Conservation (phyloP, 1,140 invertebrate genomes). For the Drosophila sechellia region DNA sequence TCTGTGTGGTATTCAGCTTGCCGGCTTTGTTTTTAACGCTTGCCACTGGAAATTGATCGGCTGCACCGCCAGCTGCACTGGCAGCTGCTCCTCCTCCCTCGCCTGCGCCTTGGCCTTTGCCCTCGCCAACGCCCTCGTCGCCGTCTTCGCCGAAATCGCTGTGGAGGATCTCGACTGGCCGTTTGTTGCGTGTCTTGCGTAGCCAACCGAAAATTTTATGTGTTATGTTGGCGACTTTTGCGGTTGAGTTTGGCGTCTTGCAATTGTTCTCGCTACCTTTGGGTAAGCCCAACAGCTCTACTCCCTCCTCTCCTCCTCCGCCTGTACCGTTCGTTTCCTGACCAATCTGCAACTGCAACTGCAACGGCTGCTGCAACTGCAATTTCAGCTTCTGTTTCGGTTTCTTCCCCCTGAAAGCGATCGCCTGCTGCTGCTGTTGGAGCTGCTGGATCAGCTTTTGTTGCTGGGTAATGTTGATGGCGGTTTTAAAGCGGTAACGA, state of each 20-base stretch:
- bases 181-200: slow-evolving; percentile 76
- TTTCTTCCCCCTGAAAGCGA: slow-evolving; percentile 16
- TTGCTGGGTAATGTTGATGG: slow-evolving; percentile 70
- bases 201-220: slow-evolving; percentile 82
- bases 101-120: slow-evolving; percentile 58
- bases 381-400: slow-evolving; percentile 1
- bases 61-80: slow-evolving; percentile 29
- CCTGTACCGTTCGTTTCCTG: background rate
- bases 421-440: slow-evolving; percentile 47
- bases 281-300: slow-evolving; percentile 35
- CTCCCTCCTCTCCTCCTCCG: background rate
- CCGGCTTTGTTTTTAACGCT: slow-evolving; percentile 74
- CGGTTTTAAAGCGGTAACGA: slow-evolving; percentile 71
- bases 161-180: slow-evolving; percentile 74
- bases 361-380: slow-evolving; percentile 13
- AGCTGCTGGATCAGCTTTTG: slow-evolving; percentile 49
- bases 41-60: slow-evolving; percentile 68
- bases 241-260: slow-evolving; percentile 78
- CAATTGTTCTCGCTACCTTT: slow-evolving; percentile 58
- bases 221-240: slow-evolving; percentile 82
- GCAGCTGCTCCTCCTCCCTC: slow-evolving; percentile 47
- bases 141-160: slow-evolving; percentile 79
- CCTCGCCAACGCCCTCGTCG: slow-evolving; percentile 69
- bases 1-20: slow-evolving; percentile 82
- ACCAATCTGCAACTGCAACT: slow-evolving; percentile 30